Percentiles rank a stretch among this genome's conserved stretches.
phyloP scores from a whole-genome alignment of 1,140 invertebrate genomes.

The Oryctes rhinoceros region DNA sequence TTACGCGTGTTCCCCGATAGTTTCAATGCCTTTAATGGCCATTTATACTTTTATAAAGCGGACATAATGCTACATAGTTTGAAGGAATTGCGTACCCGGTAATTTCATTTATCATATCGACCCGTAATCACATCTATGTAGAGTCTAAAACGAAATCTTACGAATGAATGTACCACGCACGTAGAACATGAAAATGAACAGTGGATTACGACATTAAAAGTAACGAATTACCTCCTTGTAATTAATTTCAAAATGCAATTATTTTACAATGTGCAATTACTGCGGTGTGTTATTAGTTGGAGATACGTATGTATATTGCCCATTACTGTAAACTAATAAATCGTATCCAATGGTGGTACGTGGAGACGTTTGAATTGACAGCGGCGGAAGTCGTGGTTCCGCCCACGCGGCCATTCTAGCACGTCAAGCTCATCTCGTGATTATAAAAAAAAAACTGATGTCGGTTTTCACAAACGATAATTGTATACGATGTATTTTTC shows the following conservation, averaged over 20 bases:
- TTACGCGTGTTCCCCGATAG: not conserved
- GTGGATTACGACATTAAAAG: constrained; percentile 37
- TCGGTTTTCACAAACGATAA: no score
- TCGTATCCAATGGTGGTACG: constrained; percentile 29
- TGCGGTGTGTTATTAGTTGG: constrained; percentile 35
- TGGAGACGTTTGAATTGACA: constrained; percentile 31
- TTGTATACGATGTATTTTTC: no score
- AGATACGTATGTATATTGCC: constrained; percentile 31
- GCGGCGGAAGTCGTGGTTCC: constrained; percentile 17
- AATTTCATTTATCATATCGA: constrained; percentile 35
- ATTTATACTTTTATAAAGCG: constrained; percentile 1
- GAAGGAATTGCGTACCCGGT: constrained; percentile 23
- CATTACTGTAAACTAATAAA: constrained; percentile 32
- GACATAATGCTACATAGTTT: constrained; percentile 1
- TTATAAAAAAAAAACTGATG: not conserved
- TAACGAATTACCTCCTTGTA: constrained; percentile 36
- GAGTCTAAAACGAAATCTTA: constrained; percentile 32
- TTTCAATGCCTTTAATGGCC: constrained; percentile 10
- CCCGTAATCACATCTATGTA: constrained; percentile 31
- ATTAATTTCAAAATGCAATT: constrained; percentile 41
- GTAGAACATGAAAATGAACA: constrained; percentile 1
- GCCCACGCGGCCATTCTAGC: constrained; percentile 24
- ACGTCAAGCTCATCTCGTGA: constrained; percentile 15
- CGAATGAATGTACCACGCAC: constrained; percentile 13
- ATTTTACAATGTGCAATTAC: constrained; percentile 39